Conservation (phyloP, 2,888 invertebrate species). For the Argyra leucocephala region DNA sequence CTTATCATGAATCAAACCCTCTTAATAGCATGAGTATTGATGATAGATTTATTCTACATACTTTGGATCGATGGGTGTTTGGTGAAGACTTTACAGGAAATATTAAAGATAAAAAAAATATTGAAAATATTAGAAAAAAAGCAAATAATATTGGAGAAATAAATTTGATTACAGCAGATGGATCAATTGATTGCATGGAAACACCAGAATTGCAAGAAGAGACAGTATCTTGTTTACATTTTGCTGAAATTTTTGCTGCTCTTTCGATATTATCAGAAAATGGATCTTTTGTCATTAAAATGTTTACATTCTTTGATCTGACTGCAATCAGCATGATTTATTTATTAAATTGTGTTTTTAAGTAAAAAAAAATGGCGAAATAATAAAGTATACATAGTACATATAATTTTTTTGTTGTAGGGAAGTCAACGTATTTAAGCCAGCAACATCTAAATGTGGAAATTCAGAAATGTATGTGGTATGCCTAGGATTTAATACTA, state of each 20-base stretch:
- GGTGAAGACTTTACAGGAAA: constrained; percentile 79
- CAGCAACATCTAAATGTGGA: constrained; percentile 85
- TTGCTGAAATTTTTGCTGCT: constrained; percentile 73
- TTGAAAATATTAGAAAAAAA: constrained; percentile 51
- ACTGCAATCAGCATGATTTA: constrained; percentile 71
- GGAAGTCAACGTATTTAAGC: constrained; percentile 70
- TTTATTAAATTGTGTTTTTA: constrained; percentile 65
- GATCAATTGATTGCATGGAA: constrained; percentile 79
- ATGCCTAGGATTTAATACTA: constrained; percentile 46
- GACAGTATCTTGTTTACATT: constrained; percentile 66
- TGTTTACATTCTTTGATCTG: constrained; percentile 83
- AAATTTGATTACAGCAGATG: constrained; percentile 79
- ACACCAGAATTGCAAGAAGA: constrained; percentile 81
- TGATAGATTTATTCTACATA: constrained; percentile 73
- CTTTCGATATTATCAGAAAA: constrained; percentile 57
- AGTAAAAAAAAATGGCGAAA: no score
- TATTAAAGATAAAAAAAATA: constrained; percentile 61
- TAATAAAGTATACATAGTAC: no score
- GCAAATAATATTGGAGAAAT: constrained; percentile 49
- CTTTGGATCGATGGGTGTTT: constrained; percentile 74
- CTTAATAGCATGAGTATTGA: constrained; percentile 57
- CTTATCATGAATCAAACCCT: constrained; percentile 81
- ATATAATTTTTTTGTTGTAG: no score
- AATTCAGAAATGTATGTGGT: constrained; percentile 89
- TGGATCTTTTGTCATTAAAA: constrained; percentile 75